Percentiles rank a stretch among this genome's conserved stretches.
These are phyloP conservation scores for Eulemur coronatus DNA, from an alignment of 2,797 vertebrate species.

Conservation along the genomic window DNA sequence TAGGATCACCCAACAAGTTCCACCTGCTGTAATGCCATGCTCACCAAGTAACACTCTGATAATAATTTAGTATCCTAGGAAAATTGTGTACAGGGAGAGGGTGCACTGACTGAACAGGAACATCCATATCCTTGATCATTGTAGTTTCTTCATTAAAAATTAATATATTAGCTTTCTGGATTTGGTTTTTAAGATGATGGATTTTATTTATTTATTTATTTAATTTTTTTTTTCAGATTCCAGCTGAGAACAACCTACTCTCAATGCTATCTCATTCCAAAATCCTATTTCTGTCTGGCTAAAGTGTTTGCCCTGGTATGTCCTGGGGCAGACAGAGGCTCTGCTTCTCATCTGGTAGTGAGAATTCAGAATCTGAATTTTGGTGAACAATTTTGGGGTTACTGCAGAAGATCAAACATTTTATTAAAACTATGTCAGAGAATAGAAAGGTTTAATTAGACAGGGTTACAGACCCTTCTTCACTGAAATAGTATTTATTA, in stretches of 20 bases:
- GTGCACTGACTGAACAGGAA: accelerated
- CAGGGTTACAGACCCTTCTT: not conserved
- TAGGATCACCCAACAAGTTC: not conserved
- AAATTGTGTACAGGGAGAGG: not conserved
- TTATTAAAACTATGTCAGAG: not conserved
- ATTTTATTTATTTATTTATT: too few relatives aligned
- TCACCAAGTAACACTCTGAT: not conserved
- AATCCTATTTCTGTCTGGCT: not conserved
- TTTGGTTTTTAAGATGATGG: constrained; percentile 19
- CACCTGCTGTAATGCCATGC: not conserved
- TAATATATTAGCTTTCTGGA: not conserved
- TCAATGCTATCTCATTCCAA: constrained; percentile 33
- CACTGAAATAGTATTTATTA: constrained; percentile 46
- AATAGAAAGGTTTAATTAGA: constrained; percentile 48
- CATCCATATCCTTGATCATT: not conserved
- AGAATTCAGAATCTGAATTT: not conserved
- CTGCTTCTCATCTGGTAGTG: not conserved
- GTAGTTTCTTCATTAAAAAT: constrained; percentile 62
- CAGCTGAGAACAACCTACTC: constrained; percentile 24
- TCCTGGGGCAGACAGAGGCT: not conserved
- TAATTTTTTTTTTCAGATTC: not conserved
- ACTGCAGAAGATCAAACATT: not conserved
- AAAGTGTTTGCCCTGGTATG: not conserved
- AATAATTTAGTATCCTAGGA: not conserved
- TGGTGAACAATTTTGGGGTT: not conserved